These are phyloP conservation scores for Eonycteris spelaea DNA, from an alignment of 2,113 vertebrate species.

Conservation along the genomic window DNA sequence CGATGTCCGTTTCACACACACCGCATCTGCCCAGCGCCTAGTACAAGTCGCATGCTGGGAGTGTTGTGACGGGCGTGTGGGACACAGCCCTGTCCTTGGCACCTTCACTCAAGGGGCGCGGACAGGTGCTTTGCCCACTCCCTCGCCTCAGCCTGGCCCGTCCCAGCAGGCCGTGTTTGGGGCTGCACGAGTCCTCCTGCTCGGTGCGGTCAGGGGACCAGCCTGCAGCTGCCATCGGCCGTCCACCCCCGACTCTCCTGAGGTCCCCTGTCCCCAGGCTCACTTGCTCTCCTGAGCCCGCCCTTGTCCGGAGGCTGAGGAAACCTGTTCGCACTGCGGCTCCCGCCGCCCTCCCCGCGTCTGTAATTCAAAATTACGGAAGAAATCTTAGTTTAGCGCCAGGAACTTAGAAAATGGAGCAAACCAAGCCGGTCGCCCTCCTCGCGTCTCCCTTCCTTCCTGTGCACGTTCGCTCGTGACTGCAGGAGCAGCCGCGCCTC, in stretches of 20 bases:
- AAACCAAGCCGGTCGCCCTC: too few relatives aligned
- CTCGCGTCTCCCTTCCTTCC: background rate
- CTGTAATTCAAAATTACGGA: background rate
- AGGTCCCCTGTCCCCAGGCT: too few relatives aligned
- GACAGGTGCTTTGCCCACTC: background rate
- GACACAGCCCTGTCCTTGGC: background rate
- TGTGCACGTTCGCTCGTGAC: too few relatives aligned
- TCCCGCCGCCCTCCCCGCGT: background rate
- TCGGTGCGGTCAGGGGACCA: background rate
- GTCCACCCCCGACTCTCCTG: too few relatives aligned
- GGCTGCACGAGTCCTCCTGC: too few relatives aligned
- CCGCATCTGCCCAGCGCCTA: background rate
- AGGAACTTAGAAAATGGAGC: background rate
- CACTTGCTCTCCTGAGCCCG: fast-evolving
- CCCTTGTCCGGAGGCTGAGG: background rate
- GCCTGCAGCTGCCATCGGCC: background rate
- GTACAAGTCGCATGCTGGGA: fast-evolving
- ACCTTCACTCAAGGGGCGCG: background rate
- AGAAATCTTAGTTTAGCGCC: background rate
- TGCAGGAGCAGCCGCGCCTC: too few relatives aligned
- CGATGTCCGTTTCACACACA: background rate
- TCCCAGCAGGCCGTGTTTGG: background rate
- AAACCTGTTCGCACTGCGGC: fast-evolving
- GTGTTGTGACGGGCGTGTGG: background rate
- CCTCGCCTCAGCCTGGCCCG: fast-evolving